Evolutionary conservation across 2,797 vertebrate species (phyloP).

Genomic region (Parotocinclus haroldoi): DNA sequence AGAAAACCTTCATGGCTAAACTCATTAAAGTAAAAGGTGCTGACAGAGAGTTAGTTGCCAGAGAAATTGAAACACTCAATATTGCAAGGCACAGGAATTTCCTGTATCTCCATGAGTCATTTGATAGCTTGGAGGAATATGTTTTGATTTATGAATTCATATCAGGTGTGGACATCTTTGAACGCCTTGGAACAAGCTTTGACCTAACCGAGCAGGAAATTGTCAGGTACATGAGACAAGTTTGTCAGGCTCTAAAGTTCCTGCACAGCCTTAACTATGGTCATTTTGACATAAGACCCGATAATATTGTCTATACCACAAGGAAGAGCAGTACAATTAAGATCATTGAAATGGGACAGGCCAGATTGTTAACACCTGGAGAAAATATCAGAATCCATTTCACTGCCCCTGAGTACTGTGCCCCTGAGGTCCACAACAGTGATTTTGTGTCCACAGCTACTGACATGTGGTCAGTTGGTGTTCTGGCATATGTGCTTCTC

Average conservation of each 20-base stretch:
- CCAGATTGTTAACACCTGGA: constrained; percentile 89
- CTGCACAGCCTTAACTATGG: constrained; percentile 86
- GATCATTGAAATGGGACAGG: constrained; percentile 96
- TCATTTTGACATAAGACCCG: constrained; percentile 93
- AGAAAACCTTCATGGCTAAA: constrained; percentile 97
- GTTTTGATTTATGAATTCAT: constrained; percentile 97
- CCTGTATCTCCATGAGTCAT: constrained; percentile 91
- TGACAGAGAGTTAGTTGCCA: constrained; percentile 92
- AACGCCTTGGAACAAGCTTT: constrained; percentile 90
- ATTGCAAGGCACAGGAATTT: constrained; percentile 86
- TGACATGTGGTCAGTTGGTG: constrained; percentile 98
- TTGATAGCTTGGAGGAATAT: constrained; percentile 97
- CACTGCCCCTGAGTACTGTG: constrained; percentile 91
- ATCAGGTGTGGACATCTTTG: constrained; percentile 95
- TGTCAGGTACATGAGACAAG: constrained; percentile 86
- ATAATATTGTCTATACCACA: constrained; percentile 93
- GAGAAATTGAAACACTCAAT: constrained; percentile 97
- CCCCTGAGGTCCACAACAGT: constrained; percentile 91
- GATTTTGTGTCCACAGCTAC: constrained; percentile 89
- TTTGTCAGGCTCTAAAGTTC: constrained; percentile 87
- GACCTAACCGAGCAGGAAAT: constrained; percentile 95
- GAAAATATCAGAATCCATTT: constrained; percentile 93
- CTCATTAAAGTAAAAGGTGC: constrained; percentile 96
- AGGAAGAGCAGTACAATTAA: constrained; percentile 86
- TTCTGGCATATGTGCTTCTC: constrained; percentile 87